Evolutionary conservation across 2,888 invertebrate genomes (phyloP).

Genomic region (Diplolepis rosae): DNA sequence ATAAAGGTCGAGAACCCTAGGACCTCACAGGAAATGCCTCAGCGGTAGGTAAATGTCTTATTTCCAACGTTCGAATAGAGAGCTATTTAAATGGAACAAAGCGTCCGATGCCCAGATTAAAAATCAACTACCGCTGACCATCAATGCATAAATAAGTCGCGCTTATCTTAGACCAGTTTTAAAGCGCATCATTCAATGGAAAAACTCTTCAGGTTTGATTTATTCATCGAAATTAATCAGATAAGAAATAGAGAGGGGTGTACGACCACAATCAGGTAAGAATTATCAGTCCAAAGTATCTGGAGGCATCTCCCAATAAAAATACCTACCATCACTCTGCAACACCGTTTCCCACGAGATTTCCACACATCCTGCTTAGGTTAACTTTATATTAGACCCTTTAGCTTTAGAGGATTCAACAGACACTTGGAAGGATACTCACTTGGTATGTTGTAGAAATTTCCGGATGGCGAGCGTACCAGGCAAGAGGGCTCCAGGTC

Average conservation of each 20-base stretch:
- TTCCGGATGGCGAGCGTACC: conserved; percentile 92
- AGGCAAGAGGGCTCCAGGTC: conserved; percentile 94
- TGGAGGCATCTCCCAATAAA: conserved; percentile 34
- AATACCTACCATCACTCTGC: neutral
- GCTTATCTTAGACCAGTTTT: neutral
- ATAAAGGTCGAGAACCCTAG: neutral
- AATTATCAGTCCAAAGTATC: conserved; percentile 47
- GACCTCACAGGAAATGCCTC: neutral
- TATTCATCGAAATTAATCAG: neutral
- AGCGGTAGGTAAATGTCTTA: neutral
- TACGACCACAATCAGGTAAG: conserved; percentile 43
- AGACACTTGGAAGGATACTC: conserved; percentile 64
- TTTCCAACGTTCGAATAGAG: neutral
- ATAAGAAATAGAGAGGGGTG: neutral
- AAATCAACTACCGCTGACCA: neutral
- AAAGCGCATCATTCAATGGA: neutral
- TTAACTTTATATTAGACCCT: no score
- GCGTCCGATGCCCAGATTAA: neutral
- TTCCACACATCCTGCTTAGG: neutral
- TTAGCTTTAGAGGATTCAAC: neutral
- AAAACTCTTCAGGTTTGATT: neutral
- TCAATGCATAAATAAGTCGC: neutral
- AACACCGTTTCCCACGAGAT: neutral
- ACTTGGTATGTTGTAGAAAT: conserved; percentile 92
- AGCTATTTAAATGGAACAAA: neutral